Conservation (phyloP, 1,140 invertebrate genomes). For the Cecropterus lyciades region DNA sequence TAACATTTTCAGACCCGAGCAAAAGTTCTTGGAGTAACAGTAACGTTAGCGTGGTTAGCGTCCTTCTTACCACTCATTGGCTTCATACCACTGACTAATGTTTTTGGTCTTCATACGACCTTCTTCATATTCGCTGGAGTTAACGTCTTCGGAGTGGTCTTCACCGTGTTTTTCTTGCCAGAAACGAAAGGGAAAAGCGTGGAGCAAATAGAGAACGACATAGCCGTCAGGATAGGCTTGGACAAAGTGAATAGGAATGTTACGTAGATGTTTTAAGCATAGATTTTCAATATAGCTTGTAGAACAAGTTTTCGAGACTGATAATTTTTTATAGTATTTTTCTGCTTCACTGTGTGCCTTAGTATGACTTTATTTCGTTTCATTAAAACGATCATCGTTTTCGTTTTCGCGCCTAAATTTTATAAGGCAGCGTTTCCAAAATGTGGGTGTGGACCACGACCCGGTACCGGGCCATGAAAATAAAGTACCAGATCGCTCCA, state of each 20-base stretch:
- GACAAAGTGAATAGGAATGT: conserved; percentile 34
- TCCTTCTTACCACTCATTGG: conserved; percentile 48
- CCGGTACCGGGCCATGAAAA: too few relatives aligned
- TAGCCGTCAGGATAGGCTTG: conserved; percentile 29
- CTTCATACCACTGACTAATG: conserved; percentile 44
- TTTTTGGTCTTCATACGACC: conserved; percentile 46
- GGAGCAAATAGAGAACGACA: conserved; percentile 47
- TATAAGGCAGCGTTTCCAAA: too few relatives aligned
- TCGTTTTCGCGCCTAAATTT: too few relatives aligned
- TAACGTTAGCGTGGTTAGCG: conserved; percentile 55
- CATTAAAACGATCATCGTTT: too few relatives aligned
- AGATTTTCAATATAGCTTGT: background rate
- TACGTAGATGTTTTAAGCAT: too few relatives aligned
- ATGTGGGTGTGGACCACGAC: too few relatives aligned
- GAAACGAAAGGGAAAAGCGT: conserved; percentile 58
- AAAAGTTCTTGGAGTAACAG: conserved; percentile 54
- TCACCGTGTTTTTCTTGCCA: conserved; percentile 45
- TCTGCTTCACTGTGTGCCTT: too few relatives aligned
- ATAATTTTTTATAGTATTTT: too few relatives aligned
- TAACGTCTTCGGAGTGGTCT: conserved; percentile 47
- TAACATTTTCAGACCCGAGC: conserved; percentile 59
- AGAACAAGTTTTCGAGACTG: too few relatives aligned
- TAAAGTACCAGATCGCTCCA: too few relatives aligned
- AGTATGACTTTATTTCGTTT: too few relatives aligned
- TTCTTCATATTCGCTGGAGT: conserved; percentile 52